Conservation (phyloP, 2,113 vertebrate species). For the Condylura cristata region DNA sequence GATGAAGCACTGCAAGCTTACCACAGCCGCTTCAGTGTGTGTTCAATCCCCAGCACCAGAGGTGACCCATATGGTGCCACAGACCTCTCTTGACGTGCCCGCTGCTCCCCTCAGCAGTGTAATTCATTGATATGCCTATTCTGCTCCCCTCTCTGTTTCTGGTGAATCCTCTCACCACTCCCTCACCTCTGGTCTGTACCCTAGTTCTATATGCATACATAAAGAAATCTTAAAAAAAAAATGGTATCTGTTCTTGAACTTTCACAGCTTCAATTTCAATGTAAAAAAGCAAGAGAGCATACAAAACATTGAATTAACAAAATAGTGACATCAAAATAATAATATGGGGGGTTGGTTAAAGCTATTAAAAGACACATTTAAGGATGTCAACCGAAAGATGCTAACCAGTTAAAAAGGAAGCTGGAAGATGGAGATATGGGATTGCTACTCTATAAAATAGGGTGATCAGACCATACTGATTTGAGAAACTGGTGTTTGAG, state of each 20-base stretch:
- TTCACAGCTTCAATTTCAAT: background rate
- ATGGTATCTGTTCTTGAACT: background rate
- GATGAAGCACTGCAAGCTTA: too few species aligned
- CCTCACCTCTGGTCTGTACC: too few species aligned
- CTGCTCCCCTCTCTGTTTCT: too few species aligned
- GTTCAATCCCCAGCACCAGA: too few species aligned
- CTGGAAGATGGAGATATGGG: background rate
- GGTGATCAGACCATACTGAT: background rate
- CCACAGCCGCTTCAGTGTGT: too few species aligned
- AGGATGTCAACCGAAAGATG: background rate
- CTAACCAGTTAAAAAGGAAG: background rate
- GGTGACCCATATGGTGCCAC: too few species aligned
- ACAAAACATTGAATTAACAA: background rate
- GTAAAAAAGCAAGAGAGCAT: background rate
- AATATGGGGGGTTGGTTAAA: background rate
- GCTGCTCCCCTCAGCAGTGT: too few species aligned
- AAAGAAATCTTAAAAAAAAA: too few species aligned
- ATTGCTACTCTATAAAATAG: background rate
- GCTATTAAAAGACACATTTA: background rate
- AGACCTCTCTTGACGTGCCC: too few species aligned
- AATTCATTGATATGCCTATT: too few species aligned
- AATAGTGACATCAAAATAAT: background rate
- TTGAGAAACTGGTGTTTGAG: background rate
- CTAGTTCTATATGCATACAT: too few species aligned
- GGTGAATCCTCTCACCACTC: too few species aligned